Evolutionary conservation across 2,113 vertebrate species (phyloP).

Genomic region (Hippocampus abdominalis): DNA sequence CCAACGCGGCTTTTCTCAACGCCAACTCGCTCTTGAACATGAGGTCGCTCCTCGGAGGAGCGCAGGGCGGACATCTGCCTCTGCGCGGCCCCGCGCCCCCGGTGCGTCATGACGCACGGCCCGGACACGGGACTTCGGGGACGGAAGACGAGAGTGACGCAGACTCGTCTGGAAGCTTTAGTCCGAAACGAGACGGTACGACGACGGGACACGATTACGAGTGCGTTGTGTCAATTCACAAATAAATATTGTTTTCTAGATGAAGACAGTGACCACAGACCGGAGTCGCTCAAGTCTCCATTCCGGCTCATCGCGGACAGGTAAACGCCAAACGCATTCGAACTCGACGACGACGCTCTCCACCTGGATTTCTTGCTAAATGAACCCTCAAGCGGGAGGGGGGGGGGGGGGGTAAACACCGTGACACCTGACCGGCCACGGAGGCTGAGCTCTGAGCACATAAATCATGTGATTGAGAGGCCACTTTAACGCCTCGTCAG

Average conservation of each 20-base stretch:
- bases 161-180: constrained; percentile 82
- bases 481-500: constrained; percentile 64
- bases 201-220: background rate
- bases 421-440: constrained; percentile 46
- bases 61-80: constrained; percentile 76
- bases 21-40: constrained; percentile 94
- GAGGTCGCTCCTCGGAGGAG: constrained; percentile 88
- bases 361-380: constrained; percentile 27
- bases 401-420: constrained; percentile 56
- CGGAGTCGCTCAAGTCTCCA: constrained; percentile 85
- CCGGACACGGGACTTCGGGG: constrained; percentile 69
- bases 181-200: constrained; percentile 89
- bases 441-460: constrained; percentile 36
- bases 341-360: constrained; percentile 24
- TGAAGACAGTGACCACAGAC: constrained; percentile 83
- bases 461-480: constrained; percentile 60
- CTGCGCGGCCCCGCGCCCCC: constrained; percentile 75
- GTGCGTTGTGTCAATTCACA: background rate
- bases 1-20: constrained; percentile 91
- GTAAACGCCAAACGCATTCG: constrained; percentile 67
- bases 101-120: constrained; percentile 66
- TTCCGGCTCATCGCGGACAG: constrained; percentile 92
- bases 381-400: constrained; percentile 32
- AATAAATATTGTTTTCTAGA: constrained; percentile 65
- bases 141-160: constrained; percentile 82